These are phyloP conservation scores for Meles meles DNA, from an alignment of 2,113 vertebrate species.

Conservation along the genomic window DNA sequence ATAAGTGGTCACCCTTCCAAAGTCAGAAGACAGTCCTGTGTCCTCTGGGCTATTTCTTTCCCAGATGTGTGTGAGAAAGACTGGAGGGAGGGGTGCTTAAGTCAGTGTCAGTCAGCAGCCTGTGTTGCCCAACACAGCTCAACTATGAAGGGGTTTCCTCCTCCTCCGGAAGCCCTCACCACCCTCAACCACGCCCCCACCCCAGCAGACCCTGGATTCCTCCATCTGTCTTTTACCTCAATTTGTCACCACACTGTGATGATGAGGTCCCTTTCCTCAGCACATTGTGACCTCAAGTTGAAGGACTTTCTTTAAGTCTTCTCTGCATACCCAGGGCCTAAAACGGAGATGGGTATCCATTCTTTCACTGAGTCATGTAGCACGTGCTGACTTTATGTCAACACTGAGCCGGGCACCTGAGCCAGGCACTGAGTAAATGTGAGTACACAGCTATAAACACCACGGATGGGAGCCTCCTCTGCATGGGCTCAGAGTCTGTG, in stretches of 20 bases:
- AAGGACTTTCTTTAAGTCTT: not conserved
- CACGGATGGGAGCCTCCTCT: not conserved
- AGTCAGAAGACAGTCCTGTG: not conserved
- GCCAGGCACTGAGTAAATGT: too few relatives aligned
- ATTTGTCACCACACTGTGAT: not conserved
- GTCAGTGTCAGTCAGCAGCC: not conserved
- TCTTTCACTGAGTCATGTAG: fast-evolving
- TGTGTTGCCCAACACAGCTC: fast-evolving
- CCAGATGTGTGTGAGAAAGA: not conserved
- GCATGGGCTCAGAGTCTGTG: not conserved
- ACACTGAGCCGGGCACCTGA: not conserved
- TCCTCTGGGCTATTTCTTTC: not conserved
- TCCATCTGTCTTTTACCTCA: fast-evolving
- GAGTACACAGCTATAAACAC: not conserved
- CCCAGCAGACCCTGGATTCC: not conserved
- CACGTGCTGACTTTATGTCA: not conserved
- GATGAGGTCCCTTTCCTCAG: not conserved
- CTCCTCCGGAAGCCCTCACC: not conserved
- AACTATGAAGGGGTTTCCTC: not conserved
- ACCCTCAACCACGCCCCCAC: not conserved
- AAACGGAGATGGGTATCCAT: fast-evolving
- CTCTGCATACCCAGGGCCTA: fast-evolving
- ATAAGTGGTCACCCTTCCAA: not conserved
- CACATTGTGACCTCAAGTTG: not conserved
- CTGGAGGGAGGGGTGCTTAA: not conserved